Evolutionary conservation across 1,140 invertebrate genomes (phyloP).

Genomic region (Hydropsyche tenuis): DNA sequence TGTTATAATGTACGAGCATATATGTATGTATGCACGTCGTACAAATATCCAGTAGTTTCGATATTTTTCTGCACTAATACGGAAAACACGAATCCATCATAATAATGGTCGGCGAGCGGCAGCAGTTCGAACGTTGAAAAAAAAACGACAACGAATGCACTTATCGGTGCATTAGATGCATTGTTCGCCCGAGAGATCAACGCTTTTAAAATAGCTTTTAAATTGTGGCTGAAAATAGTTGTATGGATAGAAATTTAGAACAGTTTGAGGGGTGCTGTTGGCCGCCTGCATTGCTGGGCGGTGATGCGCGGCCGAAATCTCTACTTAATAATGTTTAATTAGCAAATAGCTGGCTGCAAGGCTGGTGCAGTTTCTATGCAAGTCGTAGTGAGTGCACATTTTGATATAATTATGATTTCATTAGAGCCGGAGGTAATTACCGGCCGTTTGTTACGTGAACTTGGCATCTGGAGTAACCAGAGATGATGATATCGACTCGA

Average conservation of each 20-base stretch:
- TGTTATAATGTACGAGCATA: too few species aligned
- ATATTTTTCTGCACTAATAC: too few species aligned
- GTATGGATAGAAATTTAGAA: neutral
- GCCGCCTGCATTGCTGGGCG: conserved; percentile 45
- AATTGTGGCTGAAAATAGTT: too few species aligned
- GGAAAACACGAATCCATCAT: neutral
- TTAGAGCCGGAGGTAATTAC: conserved; percentile 26
- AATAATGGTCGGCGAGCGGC: too few species aligned
- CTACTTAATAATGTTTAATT: conserved; percentile 50
- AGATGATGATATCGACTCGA: neutral
- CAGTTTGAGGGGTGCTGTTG: conserved; percentile 30
- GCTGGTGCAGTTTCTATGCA: conserved; percentile 35
- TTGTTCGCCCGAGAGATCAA: too few species aligned
- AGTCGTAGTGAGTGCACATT: conserved; percentile 9
- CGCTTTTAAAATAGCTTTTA: too few species aligned
- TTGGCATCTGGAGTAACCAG: conserved; percentile 25
- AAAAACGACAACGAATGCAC: neutral
- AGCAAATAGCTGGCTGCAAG: conserved; percentile 48
- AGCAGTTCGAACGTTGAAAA: neutral
- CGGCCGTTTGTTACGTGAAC: conserved; percentile 29
- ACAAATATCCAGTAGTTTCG: too few species aligned
- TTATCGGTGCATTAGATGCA: too few species aligned
- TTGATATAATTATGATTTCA: conserved; percentile 40
- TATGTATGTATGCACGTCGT: too few species aligned
- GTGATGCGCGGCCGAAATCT: conserved; percentile 46